Base-by-base conservation (phyloP, 2,888 invertebrate genomes). In the Congeria kusceri region DNA sequence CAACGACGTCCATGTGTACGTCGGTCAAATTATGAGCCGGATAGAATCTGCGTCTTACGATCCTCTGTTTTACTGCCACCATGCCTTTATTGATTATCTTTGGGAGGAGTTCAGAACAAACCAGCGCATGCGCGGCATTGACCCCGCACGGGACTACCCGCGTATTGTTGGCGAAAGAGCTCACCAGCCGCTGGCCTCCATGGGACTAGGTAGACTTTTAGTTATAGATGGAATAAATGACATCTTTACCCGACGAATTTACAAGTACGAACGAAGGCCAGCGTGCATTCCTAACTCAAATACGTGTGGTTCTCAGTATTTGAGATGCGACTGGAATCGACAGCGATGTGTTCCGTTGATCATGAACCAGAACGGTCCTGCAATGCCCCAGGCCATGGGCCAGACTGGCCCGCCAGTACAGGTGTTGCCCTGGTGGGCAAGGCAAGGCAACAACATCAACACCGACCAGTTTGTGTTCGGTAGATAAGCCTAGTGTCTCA, bases 21-120 rank as follows among this genome's bases (percentile, higher is more conserved):
- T 90, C 7, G 91, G 91, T 0, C 89, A 90, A 18, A 86, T 88
- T 39, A 89, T 91, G 89, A 87, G 83, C 47, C 67, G 84, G 23
- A 84, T 90, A 29, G 87, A 89, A 66, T 88, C 89, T 0, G 87
- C 90, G 0, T 85, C 90, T 0, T 88, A 84, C 66, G 91, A 91
- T 66, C 89, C 90, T 0, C 57, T 88, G 25, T 91, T 90, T 72
- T 91, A 85, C 77, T 47, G 87, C 7, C 88, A 89, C 70, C 90
- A 90, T 65, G 86, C 89, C 0, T 90, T 86, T 65, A 85, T 89
- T 7, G 91, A 91, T 72, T 88, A 85, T 79, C 49, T 90, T n/a
- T 90, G 90, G 90, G 88, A 88, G 61, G 79, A 88, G 57, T 91
- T 90, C 75, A 69, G 89, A 66, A 72, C 83, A 11, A 86, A 83